Percentiles rank a stretch among this genome's conserved stretches.
Conservation (phyloP, 2,888 invertebrate species). For the Plebejus melissa region DNA sequence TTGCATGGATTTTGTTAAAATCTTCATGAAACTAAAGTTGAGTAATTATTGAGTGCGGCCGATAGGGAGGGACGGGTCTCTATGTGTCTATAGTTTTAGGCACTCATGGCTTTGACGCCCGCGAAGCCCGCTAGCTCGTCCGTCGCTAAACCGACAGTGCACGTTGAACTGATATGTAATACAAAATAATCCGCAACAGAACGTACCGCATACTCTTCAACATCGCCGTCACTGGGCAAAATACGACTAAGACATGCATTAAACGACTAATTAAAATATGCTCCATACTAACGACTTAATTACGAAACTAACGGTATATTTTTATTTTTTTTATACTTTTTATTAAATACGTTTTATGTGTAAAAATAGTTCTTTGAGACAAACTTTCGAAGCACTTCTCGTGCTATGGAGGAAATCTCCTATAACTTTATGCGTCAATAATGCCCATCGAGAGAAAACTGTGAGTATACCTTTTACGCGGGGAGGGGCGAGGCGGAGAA, state of each 20-base stretch:
- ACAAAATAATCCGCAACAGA: conserved; percentile 53
- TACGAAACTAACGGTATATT: conserved; percentile 73
- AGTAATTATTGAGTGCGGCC: conserved; percentile 29
- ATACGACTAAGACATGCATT: conserved; percentile 74
- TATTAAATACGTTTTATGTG: conserved; percentile 53
- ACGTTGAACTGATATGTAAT: conserved; percentile 54
- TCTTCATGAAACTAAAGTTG: neutral
- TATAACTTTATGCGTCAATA: conserved; percentile 49
- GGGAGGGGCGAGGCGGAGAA: conserved; percentile 32
- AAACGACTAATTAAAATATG: conserved; percentile 73
- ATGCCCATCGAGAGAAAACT: conserved; percentile 57
- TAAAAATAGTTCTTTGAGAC: conserved; percentile 73
- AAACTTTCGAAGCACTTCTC: conserved; percentile 56
- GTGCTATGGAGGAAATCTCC: conserved; percentile 40
- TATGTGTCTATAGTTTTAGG: conserved; percentile 44
- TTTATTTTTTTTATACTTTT: conserved; percentile 57
- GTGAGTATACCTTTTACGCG: conserved; percentile 46
- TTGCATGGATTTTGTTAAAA: neutral
- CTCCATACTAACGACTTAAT: conserved; percentile 66
- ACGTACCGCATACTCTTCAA: conserved; percentile 42
- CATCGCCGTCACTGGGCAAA: conserved; percentile 49
- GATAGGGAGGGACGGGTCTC: conserved; percentile 37
- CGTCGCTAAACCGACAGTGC: conserved; percentile 29
- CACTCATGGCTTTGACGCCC: conserved; percentile 45
- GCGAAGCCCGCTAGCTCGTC: conserved; percentile 28